Base-by-base conservation (phyloP, 2,113 vertebrate species). In the Melanerpes formicivorus region DNA sequence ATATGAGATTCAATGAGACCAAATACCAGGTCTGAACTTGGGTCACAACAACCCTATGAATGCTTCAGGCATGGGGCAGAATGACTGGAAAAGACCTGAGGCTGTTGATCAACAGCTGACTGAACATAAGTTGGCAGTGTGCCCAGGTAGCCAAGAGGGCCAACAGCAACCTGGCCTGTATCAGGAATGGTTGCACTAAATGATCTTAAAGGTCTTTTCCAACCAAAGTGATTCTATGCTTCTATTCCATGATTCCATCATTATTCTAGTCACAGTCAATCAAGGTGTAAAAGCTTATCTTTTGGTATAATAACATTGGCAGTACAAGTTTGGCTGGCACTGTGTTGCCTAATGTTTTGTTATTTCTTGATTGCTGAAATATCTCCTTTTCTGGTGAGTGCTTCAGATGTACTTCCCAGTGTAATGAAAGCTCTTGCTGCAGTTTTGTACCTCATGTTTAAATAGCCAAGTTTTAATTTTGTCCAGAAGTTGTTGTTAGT, bases 371-470 rank as follows among this genome's bases (percentile, higher is more conserved):
- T 64, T 59, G 67, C 74, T 81, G 29, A 16, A 52, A 4, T 52
- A 50, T 29, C 3, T 4, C 10, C 4, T 8, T 64, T 81, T 46
- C 11, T 30, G 69, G 58, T 71, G 30, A 78, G 30, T 7, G 9
- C 17, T 71, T 64, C 10, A 54, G 40, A 18, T 3, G 2, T 4
- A 4, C 10, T 8, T 70, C n/a, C 10, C 14, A 13, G 10, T 14
- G 30, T 30, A 25, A 29, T 0, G 1, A 79, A 7, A 25, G 13
- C 10, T 56, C 70, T 2, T 55, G 21, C 10, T 7, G 2, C 4
- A 0, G 13, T 83, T 46, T n/a, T 21, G 5, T 27, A 5, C 16
- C 5, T 21, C 0, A 0, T 63, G 18, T 73, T 75, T 66, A 62
- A 74, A 22, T 18, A 67, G 32, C 5, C 9, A 18, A 27, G 10